Percentiles rank a stretch among this genome's conserved stretches.
Conservation (phyloP, 2,888 invertebrate species). For the Xestia rhomboidea region DNA sequence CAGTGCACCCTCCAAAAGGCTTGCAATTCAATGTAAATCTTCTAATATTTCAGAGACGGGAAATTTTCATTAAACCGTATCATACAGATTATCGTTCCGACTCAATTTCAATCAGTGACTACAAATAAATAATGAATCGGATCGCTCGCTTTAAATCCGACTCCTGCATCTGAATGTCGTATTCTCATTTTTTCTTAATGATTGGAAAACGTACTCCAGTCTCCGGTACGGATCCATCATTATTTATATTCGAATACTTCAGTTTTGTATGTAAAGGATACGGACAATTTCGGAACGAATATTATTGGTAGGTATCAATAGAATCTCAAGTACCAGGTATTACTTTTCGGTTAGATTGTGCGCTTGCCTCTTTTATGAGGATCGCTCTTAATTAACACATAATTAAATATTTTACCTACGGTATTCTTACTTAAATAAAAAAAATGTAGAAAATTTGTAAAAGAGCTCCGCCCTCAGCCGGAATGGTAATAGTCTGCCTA, state of each 20-base stretch:
- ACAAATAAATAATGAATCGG: conserved; percentile 49
- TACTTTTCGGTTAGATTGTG: background rate
- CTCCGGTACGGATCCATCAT: conserved; percentile 17
- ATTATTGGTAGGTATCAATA: conserved; percentile 4
- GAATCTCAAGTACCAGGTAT: conserved; percentile 3
- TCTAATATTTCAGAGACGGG: background rate
- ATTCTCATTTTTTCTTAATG: conserved; percentile 38
- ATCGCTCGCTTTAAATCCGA: conserved; percentile 28
- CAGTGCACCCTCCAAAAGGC: background rate
- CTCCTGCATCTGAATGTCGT: conserved; percentile 35
- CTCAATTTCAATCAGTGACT: conserved; percentile 9
- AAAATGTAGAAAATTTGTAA: background rate
- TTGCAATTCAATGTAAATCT: background rate
- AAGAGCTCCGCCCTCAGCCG: background rate
- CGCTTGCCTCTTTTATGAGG: background rate
- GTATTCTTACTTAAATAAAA: background rate
- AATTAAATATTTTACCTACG: background rate
- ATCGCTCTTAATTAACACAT: background rate
- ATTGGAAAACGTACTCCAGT: conserved; percentile 32
- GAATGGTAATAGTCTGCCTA: no score
- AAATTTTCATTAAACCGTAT: conserved; percentile 28
- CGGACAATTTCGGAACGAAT: conserved; percentile 9
- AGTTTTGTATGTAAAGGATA: conserved; percentile 30
- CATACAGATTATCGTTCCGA: background rate
- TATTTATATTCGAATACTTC: conserved; percentile 34